phyloP scores from a whole-genome alignment of 2,888 invertebrate species.

The Leptarthrus brevirostris region DNA sequence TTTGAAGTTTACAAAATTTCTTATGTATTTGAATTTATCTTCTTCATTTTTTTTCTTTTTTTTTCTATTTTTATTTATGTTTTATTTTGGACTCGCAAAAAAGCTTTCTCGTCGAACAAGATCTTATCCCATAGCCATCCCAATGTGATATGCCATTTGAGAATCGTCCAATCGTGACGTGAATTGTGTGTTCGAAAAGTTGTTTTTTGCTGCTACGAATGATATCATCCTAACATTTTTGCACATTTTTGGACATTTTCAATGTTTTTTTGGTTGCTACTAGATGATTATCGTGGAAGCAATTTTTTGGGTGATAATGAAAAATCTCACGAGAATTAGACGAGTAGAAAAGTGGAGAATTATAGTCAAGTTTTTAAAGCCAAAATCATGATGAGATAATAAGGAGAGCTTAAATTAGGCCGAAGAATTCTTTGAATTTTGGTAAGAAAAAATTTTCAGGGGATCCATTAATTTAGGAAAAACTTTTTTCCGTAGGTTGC shows the following conservation, averaged over 20 bases:
- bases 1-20: conserved; percentile 3
- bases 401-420: too few relatives aligned
- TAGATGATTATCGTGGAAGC: not conserved
- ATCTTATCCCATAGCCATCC: not conserved
- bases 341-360: too few relatives aligned
- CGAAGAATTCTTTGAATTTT: too few relatives aligned
- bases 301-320: not conserved
- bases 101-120: not conserved
- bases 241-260: not conserved
- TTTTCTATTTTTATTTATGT: not conserved
- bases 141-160: not conserved
- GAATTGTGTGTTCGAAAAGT: not conserved
- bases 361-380: too few relatives aligned
- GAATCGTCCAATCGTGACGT: conserved; percentile 3
- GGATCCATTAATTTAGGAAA: too few relatives aligned
- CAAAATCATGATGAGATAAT: too few relatives aligned
- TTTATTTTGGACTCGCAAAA: not conserved
- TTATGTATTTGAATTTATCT: not conserved
- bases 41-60: not conserved
- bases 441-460: too few relatives aligned
- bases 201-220: not conserved
- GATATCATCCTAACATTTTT: not conserved
- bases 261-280: not conserved
- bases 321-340: too few relatives aligned
- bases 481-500: too few relatives aligned